Percentiles rank a stretch among this genome's conserved stretches.
These are phyloP conservation scores for Hyaena hyaena DNA, from an alignment of 2,113 vertebrate genomes.

Conservation along the genomic window DNA sequence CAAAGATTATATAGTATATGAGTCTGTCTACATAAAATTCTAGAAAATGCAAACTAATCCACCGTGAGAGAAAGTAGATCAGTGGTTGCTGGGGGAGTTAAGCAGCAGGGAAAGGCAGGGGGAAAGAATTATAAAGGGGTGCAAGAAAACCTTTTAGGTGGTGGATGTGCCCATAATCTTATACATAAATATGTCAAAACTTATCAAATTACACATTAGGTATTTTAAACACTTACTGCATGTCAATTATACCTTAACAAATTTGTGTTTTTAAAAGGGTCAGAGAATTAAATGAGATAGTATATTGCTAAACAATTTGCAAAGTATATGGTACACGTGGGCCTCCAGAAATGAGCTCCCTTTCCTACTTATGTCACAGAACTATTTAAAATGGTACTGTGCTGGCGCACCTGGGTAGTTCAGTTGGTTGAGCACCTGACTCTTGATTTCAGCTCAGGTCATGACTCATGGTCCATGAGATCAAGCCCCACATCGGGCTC, in stretches of 20 bases:
- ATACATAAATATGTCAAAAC: background rate
- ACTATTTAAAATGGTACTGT: background rate
- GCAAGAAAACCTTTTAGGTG: background rate
- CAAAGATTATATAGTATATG: background rate
- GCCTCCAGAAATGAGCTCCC: background rate
- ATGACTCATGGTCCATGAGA: no score
- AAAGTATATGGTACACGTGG: background rate
- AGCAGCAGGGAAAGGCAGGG: background rate
- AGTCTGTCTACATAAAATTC: slow-evolving; percentile 31
- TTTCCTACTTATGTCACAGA: background rate
- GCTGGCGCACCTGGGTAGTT: no score
- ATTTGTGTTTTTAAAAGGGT: background rate
- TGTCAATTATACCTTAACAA: background rate
- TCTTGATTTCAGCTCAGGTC: no score
- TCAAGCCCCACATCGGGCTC: no score
- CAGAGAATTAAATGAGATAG: background rate
- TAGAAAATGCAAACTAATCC: background rate
- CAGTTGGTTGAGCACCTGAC: no score
- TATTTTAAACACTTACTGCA: background rate
- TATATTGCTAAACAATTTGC: background rate
- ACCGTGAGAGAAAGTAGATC: background rate
- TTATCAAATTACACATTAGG: background rate
- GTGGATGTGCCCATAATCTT: background rate
- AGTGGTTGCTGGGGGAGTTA: background rate
- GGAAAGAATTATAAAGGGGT: background rate